Evolutionary conservation across 2,113 vertebrate genomes (phyloP).

Genomic region (Limnothrissa miodon): DNA sequence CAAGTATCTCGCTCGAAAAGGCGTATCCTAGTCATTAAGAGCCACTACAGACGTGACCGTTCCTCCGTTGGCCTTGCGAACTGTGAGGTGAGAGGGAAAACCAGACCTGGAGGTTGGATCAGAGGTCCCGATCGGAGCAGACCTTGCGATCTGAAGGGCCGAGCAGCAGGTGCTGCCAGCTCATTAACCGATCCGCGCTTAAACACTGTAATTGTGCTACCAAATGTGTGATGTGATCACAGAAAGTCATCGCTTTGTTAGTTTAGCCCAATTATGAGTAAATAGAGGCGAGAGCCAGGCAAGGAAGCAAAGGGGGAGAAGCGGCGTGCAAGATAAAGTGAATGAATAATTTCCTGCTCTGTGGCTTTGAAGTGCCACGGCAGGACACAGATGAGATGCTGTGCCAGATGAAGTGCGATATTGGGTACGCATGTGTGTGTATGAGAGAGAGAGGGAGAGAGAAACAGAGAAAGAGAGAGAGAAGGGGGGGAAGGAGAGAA

Average conservation of each 20-base stretch:
- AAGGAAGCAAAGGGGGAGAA: neutral
- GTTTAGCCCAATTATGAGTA: neutral
- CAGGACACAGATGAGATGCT: neutral
- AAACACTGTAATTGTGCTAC: neutral
- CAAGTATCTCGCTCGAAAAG: neutral
- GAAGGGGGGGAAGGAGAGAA: too few relatives aligned
- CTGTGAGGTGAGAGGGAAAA: neutral
- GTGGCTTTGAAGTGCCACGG: neutral
- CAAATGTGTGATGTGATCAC: neutral
- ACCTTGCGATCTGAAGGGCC: neutral
- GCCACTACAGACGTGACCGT: neutral
- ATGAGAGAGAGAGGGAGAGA: neutral
- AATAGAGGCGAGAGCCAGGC: neutral
- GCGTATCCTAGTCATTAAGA: neutral
- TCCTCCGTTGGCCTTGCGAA: neutral
- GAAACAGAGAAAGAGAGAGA: neutral
- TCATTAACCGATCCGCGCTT: neutral
- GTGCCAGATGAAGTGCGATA: conserved; percentile 12
- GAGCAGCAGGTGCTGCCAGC: neutral
- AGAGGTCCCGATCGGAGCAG: neutral
- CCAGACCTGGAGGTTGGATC: neutral
- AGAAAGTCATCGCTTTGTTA: neutral
- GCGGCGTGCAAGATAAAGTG: neutral
- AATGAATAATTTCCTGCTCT: conserved; percentile 8
- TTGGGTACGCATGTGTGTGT: neutral